Evolutionary conservation across 2,113 vertebrate genomes (phyloP).

Genomic region (Ictidomys tridecemlineatus): DNA sequence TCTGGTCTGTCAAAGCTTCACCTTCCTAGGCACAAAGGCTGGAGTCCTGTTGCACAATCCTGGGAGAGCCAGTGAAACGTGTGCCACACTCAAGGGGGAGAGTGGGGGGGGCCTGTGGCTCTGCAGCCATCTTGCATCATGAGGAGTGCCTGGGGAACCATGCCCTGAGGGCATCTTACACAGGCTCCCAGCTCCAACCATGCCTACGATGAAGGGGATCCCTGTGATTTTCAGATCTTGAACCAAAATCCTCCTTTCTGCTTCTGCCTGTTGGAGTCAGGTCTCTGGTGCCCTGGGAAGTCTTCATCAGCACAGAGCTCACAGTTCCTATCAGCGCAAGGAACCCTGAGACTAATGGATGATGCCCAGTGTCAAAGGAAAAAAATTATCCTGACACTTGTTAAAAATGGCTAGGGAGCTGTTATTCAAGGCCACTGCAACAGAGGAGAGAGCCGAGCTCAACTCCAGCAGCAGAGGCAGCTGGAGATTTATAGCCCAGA

Average conservation of each 20-base stretch:
- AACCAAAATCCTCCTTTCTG: neutral
- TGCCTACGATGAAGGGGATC: neutral
- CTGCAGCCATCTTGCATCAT: neutral
- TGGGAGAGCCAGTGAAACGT: neutral
- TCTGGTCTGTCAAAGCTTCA: neutral
- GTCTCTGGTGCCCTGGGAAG: neutral
- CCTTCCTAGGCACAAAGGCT: neutral
- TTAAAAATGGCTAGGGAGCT: neutral
- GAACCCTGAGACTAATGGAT: neutral
- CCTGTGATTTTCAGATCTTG: neutral
- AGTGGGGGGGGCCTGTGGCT: neutral
- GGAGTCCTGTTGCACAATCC: no score
- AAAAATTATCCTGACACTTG: neutral
- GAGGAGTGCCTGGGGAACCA: neutral
- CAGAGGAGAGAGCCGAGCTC: neutral
- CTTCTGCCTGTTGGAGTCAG: neutral
- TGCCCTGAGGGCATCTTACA: no score
- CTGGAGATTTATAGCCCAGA: neutral
- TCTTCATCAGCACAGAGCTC: no score
- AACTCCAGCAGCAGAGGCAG: neutral
- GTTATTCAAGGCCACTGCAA: neutral
- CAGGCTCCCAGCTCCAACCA: neutral
- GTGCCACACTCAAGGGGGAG: neutral
- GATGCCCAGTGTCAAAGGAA: neutral
- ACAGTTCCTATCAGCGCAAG: neutral